Base-by-base conservation (phyloP, 2,113 vertebrate species). In the Clarias batrachus region DNA sequence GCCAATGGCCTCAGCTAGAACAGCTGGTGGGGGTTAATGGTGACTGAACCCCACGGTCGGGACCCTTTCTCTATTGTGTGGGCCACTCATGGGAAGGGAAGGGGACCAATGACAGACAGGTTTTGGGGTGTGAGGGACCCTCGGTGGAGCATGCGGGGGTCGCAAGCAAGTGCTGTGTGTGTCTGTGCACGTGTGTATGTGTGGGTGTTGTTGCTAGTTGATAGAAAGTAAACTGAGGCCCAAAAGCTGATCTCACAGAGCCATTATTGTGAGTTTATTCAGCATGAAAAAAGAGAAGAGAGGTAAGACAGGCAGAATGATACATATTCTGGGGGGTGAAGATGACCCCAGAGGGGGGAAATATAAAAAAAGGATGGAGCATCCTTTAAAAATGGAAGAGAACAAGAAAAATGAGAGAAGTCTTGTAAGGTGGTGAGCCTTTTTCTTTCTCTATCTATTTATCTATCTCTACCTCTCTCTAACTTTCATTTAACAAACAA, bases 11-110 rank as follows among this genome's bases (percentile, higher is more conserved):
- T 97, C 96, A 95, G 97, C 96, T 97, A 97, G 97, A 99, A 97
- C 98, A 98, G 97, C 98, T 98, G 98, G 98, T 99, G 97, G 97
- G 97, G 98, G 98, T 99, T 99, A 99, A 99, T 99, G 97, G 97
- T 96, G 96, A 97, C 97, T 98, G 97, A 98, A 98, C 97, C 97
- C 97, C 97, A 96, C 97, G 98, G 97, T 96, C 96, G 96, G 97
- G 96, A 97, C 95, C 96, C 95, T 97, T 99, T 99, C 97, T 98
- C 97, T 97, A 99, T 99, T 99, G 98, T 99, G 96, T 98, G 97
- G 97, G 97, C 96, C 91, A 94, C 98, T 98, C 98, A 97, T 99
- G 97, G 97, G 98, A 99, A 99, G 98, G 97, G 98, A 88, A 96
- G 96, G 96, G 97, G 97, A 95, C 96, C 95, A 94, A 95, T 98